These are phyloP conservation scores for Manacus vitellinus DNA, from an alignment of 2,113 vertebrate species.

Conservation along the genomic window DNA sequence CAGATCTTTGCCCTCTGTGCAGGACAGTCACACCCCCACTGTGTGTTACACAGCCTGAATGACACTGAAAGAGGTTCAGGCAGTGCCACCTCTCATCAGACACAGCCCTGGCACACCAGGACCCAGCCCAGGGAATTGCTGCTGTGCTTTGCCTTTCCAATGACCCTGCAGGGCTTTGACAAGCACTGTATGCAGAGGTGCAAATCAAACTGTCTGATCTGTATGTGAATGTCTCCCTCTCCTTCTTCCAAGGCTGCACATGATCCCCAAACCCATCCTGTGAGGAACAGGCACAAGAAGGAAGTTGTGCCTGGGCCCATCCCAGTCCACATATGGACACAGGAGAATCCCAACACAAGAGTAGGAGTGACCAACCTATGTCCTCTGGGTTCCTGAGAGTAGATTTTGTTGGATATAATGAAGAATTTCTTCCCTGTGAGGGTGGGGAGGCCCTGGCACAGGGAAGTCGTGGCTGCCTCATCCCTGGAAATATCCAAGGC, in stretches of 20 bases:
- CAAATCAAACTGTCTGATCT: background rate
- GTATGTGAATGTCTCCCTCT: too few species aligned
- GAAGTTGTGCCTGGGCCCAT: background rate
- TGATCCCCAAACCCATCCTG: background rate
- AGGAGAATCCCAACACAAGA: background rate
- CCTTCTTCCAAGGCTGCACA: background rate
- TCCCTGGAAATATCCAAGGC: background rate
- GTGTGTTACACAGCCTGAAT: too few species aligned
- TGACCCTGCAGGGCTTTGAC: background rate
- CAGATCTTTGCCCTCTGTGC: background rate
- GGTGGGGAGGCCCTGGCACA: fast-evolving
- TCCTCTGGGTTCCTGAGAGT: background rate
- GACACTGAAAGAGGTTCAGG: background rate
- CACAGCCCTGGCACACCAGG: fast-evolving
- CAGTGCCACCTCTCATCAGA: background rate
- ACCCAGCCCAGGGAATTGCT: background rate
- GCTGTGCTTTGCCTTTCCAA: background rate
- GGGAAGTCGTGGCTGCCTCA: background rate
- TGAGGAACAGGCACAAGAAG: background rate
- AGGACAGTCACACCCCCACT: background rate
- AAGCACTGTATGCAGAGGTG: background rate
- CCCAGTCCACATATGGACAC: fast-evolving
- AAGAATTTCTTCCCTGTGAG: background rate
- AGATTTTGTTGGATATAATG: background rate
- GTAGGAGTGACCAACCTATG: fast-evolving